These are phyloP conservation scores for Aythya baeri DNA, from an alignment of 2,113 vertebrate species.

Conservation along the genomic window DNA sequence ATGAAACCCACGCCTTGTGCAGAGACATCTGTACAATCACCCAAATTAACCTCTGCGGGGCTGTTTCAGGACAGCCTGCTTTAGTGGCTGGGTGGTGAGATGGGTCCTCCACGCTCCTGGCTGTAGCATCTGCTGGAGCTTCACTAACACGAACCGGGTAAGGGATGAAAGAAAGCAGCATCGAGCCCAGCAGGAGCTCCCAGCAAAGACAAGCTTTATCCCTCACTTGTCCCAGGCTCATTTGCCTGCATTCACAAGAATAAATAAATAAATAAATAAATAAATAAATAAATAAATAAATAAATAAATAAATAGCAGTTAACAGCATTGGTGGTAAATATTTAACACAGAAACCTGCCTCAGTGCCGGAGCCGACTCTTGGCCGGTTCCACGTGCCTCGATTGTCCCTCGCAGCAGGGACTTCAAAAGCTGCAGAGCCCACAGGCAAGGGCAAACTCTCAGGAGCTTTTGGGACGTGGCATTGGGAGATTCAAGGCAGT, in stretches of 20 bases:
- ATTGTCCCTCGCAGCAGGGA: neutral
- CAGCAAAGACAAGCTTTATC: neutral
- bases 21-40: too few species aligned
- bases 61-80: neutral
- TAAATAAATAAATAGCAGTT: neutral
- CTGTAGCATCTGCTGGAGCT: neutral
- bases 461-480: too few species aligned
- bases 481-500: rapidly evolving
- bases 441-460: neutral
- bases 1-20: too few species aligned
- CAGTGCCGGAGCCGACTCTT: neutral
- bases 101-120: neutral
- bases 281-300: neutral
- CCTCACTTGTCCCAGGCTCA: neutral
- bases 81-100: neutral
- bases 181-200: neutral
- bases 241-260: neutral
- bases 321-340: neutral
- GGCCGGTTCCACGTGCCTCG: rapidly evolving
- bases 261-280: neutral
- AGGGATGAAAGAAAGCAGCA: neutral
- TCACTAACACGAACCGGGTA: rapidly evolving
- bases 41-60: too few species aligned
- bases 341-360: neutral
- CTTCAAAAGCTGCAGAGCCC: neutral